phyloP scores from a whole-genome alignment of 2,888 invertebrate genomes.

The Sphaerophoria taeniata region DNA sequence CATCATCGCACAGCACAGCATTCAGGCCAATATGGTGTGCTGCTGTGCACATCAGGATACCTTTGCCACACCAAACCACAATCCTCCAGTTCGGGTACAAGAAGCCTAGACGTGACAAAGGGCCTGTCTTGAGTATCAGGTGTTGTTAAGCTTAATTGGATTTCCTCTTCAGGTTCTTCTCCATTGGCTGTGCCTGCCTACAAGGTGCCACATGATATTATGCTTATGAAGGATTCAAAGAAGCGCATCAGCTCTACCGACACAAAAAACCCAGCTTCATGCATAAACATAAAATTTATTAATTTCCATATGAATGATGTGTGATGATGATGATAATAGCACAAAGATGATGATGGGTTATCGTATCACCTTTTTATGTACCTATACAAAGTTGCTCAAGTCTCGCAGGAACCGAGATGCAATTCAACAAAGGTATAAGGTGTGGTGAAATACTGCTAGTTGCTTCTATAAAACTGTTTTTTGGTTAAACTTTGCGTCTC shows the following conservation, averaged over 20 bases:
- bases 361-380: background rate
- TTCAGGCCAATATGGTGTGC: constrained; percentile 2
- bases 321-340: constrained; percentile 51
- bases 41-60: background rate
- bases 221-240: constrained; percentile 18
- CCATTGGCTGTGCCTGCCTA: constrained; percentile 47
- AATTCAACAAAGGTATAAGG: constrained; percentile 2
- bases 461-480: too few species aligned
- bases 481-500: too few species aligned
- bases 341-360: constrained; percentile 42
- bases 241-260: constrained; percentile 3
- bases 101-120: constrained; percentile 68
- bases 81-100: constrained; percentile 8
- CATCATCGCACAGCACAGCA: constrained; percentile 22
- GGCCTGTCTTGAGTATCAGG: constrained; percentile 71
- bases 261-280: constrained; percentile 30
- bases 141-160: constrained; percentile 74
- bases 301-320: constrained; percentile 72
- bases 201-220: constrained; percentile 30
- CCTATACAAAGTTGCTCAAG: constrained; percentile 30
- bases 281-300: constrained; percentile 69
- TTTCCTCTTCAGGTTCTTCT: constrained; percentile 64
- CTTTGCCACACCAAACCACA: background rate
- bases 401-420: constrained; percentile 13
- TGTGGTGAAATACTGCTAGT: background rate